Conservation (phyloP, 2,113 vertebrate species). For the Pardalotus punctatus region DNA sequence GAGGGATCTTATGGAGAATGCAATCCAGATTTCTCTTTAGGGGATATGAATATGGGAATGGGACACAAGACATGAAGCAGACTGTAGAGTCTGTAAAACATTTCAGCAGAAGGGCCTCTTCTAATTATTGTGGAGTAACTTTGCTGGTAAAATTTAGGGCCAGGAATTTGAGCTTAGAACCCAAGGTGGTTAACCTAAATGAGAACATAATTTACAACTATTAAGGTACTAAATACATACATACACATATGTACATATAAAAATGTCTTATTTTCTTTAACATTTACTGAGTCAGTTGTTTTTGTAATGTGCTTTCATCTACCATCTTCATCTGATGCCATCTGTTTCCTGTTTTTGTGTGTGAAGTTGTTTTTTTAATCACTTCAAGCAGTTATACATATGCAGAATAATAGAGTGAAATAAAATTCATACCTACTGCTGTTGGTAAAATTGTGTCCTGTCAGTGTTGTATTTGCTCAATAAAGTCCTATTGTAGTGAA, state of each 20-base stretch:
- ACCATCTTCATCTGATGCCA: background rate
- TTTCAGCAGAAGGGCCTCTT: background rate
- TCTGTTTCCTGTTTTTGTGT: background rate
- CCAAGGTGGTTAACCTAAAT: background rate
- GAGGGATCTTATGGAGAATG: background rate
- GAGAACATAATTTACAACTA: background rate
- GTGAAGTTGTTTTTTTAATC: slow-evolving; percentile 5
- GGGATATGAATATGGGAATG: background rate
- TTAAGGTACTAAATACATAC: background rate
- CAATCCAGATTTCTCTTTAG: background rate
- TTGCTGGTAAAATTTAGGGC: background rate
- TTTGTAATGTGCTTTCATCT: background rate
- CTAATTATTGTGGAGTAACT: background rate
- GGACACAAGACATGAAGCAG: background rate
- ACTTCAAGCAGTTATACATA: background rate
- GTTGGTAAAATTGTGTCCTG: background rate
- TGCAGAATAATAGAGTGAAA: background rate
- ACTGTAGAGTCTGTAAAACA: background rate
- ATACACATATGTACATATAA: background rate
- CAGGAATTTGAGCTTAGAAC: background rate
- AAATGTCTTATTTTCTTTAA: background rate
- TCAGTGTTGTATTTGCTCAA: background rate
- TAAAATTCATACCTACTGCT: background rate
- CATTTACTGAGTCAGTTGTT: background rate
- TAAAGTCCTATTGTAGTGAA: background rate